Evolutionary conservation across 2,113 vertebrate species (phyloP).

Genomic region (Gambusia holbrooki): DNA sequence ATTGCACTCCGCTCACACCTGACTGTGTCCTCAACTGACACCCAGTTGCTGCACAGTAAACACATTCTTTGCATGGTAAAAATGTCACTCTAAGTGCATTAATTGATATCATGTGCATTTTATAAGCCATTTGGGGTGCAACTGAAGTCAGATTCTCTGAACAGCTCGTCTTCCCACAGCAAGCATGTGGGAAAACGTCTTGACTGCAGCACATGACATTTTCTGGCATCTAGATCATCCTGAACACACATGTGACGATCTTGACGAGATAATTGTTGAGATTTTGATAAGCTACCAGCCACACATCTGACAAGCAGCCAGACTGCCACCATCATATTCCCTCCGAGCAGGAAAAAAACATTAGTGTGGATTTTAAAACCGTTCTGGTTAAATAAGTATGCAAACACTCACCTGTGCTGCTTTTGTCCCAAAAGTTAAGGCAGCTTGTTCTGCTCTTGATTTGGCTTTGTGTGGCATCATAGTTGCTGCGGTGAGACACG

Average conservation of each 20-base stretch:
- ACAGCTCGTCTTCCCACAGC: neutral
- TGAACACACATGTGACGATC: constrained; percentile 42
- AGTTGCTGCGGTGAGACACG: no score
- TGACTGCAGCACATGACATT: constrained; percentile 18
- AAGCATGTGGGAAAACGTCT: constrained; percentile 34
- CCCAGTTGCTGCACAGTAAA: constrained; percentile 32
- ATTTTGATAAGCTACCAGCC: constrained; percentile 49
- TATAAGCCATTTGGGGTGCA: constrained; percentile 19
- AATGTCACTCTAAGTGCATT: constrained; percentile 35
- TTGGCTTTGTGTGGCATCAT: neutral
- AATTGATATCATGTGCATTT: constrained; percentile 51
- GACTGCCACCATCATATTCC: constrained; percentile 25
- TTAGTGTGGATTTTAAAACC: neutral
- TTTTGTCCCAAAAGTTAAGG: neutral
- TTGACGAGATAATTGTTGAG: constrained; percentile 41
- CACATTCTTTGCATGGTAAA: constrained; percentile 41
- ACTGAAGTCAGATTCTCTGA: constrained; percentile 30
- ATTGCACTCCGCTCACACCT: constrained; percentile 16
- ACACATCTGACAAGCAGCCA: constrained; percentile 42
- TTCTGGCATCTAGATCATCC: constrained; percentile 44
- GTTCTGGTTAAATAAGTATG: neutral
- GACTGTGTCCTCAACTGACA: constrained; percentile 32
- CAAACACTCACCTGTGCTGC: neutral
- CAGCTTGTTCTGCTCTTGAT: neutral
- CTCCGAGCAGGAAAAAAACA: constrained; percentile 16